phyloP scores from a whole-genome alignment of 2,797 vertebrate genomes.

The Periophthalmus magnuspinnatus region DNA sequence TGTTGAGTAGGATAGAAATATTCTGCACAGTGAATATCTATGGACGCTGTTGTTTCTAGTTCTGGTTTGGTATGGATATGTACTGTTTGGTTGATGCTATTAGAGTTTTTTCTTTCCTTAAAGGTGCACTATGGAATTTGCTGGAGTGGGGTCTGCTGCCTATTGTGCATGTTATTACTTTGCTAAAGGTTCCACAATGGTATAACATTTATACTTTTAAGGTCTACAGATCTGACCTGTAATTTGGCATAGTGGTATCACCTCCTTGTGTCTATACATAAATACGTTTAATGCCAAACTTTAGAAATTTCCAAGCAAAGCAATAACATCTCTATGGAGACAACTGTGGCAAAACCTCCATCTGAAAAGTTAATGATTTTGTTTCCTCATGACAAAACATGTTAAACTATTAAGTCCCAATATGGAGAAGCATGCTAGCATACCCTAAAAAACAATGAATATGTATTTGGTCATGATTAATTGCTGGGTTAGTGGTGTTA shows the following conservation, averaged over 20 bases:
- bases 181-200: background rate
- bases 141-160: too few species aligned
- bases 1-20: constrained; percentile 38
- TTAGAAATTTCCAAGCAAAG: background rate
- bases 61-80: background rate
- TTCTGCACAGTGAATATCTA: constrained; percentile 3
- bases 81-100: background rate
- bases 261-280: too few species aligned
- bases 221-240: background rate
- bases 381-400: background rate
- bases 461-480: too few species aligned
- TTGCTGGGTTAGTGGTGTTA: too few species aligned
- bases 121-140: background rate
- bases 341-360: too few species aligned
- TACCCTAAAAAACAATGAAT: too few species aligned
- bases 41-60: constrained; percentile 16
- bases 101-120: background rate
- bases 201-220: background rate
- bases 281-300: background rate
- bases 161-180: background rate
- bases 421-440: background rate
- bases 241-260: background rate
- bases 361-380: background rate
- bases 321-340: background rate
- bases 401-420: background rate